Percentiles rank a stretch among this genome's conserved stretches.
These are phyloP conservation scores for Drepana arcuata DNA, from an alignment of 1,140 invertebrate genomes.

Conservation along the genomic window DNA sequence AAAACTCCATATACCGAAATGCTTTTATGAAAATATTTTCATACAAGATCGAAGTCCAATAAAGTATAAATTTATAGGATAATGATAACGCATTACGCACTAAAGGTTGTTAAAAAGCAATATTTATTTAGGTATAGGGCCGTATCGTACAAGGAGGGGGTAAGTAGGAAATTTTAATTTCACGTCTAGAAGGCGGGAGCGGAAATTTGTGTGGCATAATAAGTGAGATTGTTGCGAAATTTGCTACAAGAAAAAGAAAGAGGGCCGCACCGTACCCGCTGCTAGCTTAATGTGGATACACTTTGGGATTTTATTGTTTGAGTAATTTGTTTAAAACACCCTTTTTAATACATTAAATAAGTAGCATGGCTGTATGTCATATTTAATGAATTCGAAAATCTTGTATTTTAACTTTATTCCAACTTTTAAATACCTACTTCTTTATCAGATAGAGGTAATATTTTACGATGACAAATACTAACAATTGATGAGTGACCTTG, in stretches of 20 bases:
- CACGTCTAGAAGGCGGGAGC: slow-evolving; percentile 53
- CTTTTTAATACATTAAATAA: too few species aligned
- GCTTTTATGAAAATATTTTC: too few species aligned
- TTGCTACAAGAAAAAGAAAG: slow-evolving; percentile 71
- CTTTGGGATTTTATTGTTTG: not conserved
- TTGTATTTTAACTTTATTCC: too few species aligned
- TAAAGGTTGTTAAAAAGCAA: slow-evolving; percentile 38
- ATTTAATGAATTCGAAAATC: too few species aligned
- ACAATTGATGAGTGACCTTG: too few species aligned
- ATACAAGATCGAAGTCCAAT: too few species aligned
- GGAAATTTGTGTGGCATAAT: slow-evolving; percentile 71
- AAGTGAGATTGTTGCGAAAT: slow-evolving; percentile 72
- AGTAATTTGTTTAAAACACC: slow-evolving; percentile 3
- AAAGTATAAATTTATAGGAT: too few species aligned
- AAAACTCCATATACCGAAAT: too few species aligned
- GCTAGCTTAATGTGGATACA: slow-evolving; percentile 25
- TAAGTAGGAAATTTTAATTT: slow-evolving; percentile 70
- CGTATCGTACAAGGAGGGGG: slow-evolving; percentile 39
- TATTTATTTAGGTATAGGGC: slow-evolving; percentile 64
- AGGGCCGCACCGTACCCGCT: slow-evolving; percentile 41
- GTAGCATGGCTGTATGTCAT: too few species aligned
- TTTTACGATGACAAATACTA: too few species aligned
- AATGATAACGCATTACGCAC: slow-evolving; percentile 13
- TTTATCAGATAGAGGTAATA: too few species aligned
- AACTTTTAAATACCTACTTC: too few species aligned